Evolutionary conservation across 92 coral and sea anemone genomes (phyloP).

Genomic region (Blastomussa wellsi): DNA sequence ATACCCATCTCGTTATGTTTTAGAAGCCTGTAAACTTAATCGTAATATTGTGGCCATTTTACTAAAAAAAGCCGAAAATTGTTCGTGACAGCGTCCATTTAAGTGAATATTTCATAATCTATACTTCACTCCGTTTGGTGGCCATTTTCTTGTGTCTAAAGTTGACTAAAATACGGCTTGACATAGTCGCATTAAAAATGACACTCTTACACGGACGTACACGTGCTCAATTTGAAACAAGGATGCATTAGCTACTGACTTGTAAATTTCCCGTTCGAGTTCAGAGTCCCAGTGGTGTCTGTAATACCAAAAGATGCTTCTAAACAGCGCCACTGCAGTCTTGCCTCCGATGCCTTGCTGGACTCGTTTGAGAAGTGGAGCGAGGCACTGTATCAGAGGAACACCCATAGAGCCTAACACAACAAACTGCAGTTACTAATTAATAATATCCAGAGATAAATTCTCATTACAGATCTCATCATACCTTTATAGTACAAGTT

Average conservation of each 20-base stretch:
- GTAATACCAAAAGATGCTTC: constrained; percentile 83
- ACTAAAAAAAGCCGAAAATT: too few relatives aligned
- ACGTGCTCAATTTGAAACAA: background rate
- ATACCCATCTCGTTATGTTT: too few relatives aligned
- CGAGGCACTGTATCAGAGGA: constrained; percentile 74
- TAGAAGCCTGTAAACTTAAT: too few relatives aligned
- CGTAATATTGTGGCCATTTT: too few relatives aligned
- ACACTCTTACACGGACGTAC: background rate
- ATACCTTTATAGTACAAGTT: background rate
- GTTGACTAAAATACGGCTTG: too few relatives aligned
- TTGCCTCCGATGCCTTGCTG: constrained; percentile 83
- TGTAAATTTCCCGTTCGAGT: constrained; percentile 86
- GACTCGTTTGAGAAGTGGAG: constrained; percentile 81
- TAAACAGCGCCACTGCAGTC: constrained; percentile 70
- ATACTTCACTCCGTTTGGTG: too few relatives aligned
- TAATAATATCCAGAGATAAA: background rate
- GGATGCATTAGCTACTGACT: constrained; percentile 38
- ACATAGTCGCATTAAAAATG: background rate
- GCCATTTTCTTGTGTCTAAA: too few relatives aligned
- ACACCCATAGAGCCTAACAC: constrained; percentile 40
- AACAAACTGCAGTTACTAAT: background rate
- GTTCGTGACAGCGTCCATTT: too few relatives aligned
- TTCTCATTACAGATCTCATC: background rate
- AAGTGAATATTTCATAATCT: too few relatives aligned
- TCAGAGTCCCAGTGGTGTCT: constrained; percentile 78